Evolutionary conservation across 2,113 vertebrate genomes (phyloP).

Genomic region (Blennius ocellaris): DNA sequence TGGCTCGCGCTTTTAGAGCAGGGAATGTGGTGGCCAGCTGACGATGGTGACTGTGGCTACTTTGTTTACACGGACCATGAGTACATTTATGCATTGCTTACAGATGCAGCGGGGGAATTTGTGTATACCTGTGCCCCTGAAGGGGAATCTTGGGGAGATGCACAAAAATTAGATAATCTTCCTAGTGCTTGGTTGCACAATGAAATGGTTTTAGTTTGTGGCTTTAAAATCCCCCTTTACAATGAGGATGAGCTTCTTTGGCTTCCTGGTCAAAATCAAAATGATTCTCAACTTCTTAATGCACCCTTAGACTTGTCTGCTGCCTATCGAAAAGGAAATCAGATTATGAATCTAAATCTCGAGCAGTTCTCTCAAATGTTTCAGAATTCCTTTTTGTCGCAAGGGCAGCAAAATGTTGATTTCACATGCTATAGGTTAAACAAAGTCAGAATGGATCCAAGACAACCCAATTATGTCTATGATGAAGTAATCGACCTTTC

Average conservation of each 20-base stretch:
- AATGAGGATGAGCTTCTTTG: conserved; percentile 90
- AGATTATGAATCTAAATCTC: conserved; percentile 90
- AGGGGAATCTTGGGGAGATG: conserved; percentile 79
- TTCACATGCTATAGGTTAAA: conserved; percentile 89
- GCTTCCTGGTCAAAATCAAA: conserved; percentile 85
- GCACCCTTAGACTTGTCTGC: conserved; percentile 92
- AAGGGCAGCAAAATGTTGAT: conserved; percentile 86
- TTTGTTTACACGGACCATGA: conserved; percentile 94
- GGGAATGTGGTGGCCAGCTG: conserved; percentile 95
- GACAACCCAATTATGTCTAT: conserved; percentile 66
- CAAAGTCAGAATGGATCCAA: conserved; percentile 88
- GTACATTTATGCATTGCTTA: conserved; percentile 93
- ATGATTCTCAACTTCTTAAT: conserved; percentile 83
- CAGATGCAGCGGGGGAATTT: conserved; percentile 91
- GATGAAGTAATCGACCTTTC: conserved; percentile 88
- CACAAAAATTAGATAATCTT: conserved; percentile 74
- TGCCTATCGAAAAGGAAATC: conserved; percentile 88
- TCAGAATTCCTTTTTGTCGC: conserved; percentile 87
- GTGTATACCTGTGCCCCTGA: conserved; percentile 91
- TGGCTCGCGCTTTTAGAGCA: conserved; percentile 92
- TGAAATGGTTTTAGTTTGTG: conserved; percentile 87
- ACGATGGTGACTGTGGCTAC: conserved; percentile 93
- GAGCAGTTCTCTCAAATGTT: conserved; percentile 91
- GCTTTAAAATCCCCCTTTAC: conserved; percentile 91
- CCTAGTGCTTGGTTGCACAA: conserved; percentile 83